phyloP scores from a whole-genome alignment of 2,888 invertebrate genomes.

The Drosophila anomalipes region DNA sequence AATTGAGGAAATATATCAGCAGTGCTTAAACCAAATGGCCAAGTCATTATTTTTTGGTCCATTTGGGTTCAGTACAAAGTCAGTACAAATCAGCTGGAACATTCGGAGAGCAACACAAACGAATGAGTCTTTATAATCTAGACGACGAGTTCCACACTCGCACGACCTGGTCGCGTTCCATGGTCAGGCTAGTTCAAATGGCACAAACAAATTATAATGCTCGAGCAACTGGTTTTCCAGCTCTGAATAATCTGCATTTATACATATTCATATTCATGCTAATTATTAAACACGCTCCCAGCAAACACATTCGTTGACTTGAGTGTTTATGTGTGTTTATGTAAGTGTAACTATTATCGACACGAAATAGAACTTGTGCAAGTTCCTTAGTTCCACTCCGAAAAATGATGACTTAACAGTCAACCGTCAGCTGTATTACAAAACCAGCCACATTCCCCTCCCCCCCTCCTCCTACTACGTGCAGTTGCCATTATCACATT shows the following conservation, averaged over 20 bases:
- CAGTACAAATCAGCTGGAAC: neutral
- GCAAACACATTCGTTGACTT: neutral
- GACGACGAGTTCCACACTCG: conserved; percentile 22
- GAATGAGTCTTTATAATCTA: neutral
- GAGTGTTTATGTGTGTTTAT: neutral
- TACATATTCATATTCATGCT: conserved; percentile 26
- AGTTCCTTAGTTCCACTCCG: conserved; percentile 25
- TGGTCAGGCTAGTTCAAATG: conserved; percentile 25
- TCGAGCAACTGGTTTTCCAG: conserved; percentile 42
- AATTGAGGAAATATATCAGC: conserved; percentile 56
- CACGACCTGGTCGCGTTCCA: conserved; percentile 3
- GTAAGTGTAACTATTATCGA: neutral
- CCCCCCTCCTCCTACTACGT: neutral
- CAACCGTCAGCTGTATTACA: conserved; percentile 13
- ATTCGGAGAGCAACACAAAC: conserved; percentile 6
- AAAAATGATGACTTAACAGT: conserved; percentile 26
- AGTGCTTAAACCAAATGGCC: neutral
- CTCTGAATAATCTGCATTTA: conserved; percentile 13
- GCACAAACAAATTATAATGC: conserved; percentile 22
- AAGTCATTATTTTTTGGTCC: conserved; percentile 11
- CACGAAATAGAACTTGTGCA: conserved; percentile 17
- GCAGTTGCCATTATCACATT: conserved; percentile 26
- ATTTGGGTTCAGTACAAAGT: neutral
- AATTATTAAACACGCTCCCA: conserved; percentile 3
- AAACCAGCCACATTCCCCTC: neutral